A percentile compares a stretch with the other conserved stretches of the same genome.
These are phyloP conservation scores for Belgica antarctica DNA, from an alignment of 2,888 invertebrate species.

Conservation along the genomic window DNA sequence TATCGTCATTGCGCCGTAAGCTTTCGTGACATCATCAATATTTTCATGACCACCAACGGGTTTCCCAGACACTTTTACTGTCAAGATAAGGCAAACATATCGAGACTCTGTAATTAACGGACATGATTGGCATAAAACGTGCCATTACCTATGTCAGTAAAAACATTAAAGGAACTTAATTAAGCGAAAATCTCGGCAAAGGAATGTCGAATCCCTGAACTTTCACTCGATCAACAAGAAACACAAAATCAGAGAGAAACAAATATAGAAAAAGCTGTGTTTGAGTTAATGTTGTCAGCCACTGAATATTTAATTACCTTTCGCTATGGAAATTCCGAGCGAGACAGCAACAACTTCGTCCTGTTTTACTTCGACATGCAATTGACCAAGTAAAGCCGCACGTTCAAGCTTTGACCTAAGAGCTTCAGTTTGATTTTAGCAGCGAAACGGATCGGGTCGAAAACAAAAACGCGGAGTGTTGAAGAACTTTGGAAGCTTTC, in stretches of 20 bases:
- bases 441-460: neutral
- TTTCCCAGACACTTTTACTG: neutral
- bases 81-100: neutral
- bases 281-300: neutral
- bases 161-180: too few relatives aligned
- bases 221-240: neutral
- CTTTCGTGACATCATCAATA: neutral
- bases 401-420: conserved; percentile 10
- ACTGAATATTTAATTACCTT: conserved; percentile 9
- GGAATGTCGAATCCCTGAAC: too few relatives aligned
- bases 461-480: neutral
- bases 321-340: conserved; percentile 1
- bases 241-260: neutral
- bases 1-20: too few relatives aligned
- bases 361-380: conserved; percentile 12
- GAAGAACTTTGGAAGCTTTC: neutral
- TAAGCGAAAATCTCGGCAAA: too few relatives aligned
- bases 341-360: conserved; percentile 9
- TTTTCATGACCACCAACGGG: neutral
- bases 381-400: conserved; percentile 20
- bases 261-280: neutral
- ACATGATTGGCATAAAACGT: neutral
- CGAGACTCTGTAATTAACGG: neutral
- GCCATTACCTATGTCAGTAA: neutral
- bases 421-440: conserved; percentile 4